Percentiles rank a stretch among this genome's conserved stretches.
Evolutionary conservation across 1,140 invertebrate species (phyloP).

Genomic region (Phymastichus coffea): DNA sequence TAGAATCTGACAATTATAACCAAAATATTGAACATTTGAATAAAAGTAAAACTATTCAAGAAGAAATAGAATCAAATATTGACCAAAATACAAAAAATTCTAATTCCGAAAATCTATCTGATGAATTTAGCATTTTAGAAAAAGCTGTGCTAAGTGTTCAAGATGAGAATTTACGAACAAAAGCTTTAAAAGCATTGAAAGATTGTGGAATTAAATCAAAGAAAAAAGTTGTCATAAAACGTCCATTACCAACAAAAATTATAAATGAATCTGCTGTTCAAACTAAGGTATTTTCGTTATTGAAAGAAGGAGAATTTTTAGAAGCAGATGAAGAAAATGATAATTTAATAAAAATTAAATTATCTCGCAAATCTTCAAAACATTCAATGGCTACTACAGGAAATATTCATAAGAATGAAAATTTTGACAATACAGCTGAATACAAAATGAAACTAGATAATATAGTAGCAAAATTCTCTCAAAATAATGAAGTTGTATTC

Average conservation of each 20-base stretch:
- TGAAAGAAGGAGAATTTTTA: slow-evolving; percentile 31
- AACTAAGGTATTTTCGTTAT: slow-evolving; percentile 34
- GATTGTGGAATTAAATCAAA: slow-evolving; percentile 35
- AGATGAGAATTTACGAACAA: slow-evolving; percentile 30
- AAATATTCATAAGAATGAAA: not conserved
- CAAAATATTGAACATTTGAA: not conserved
- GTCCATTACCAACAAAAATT: slow-evolving; percentile 11
- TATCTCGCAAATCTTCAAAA: slow-evolving; percentile 3
- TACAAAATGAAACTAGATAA: slow-evolving; percentile 25
- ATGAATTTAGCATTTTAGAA: slow-evolving; percentile 31
- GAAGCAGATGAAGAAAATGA: slow-evolving; percentile 19
- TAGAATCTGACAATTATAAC: not conserved
- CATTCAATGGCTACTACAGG: not conserved
- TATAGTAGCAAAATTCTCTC: slow-evolving; percentile 14
- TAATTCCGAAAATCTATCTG: no score
- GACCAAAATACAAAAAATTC: not conserved
- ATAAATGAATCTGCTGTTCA: slow-evolving; percentile 33
- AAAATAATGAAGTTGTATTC: not conserved
- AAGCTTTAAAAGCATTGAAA: slow-evolving; percentile 32
- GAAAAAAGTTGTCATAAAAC: slow-evolving; percentile 26
- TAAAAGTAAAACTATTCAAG: not conserved
- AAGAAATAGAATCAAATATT: not conserved
- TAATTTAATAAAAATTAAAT: slow-evolving; percentile 25
- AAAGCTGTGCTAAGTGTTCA: slow-evolving; percentile 33
- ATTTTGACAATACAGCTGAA: not conserved